Conservation (phyloP, 92 coral and sea anemone species). For the Plumapathes pennacea region DNA sequence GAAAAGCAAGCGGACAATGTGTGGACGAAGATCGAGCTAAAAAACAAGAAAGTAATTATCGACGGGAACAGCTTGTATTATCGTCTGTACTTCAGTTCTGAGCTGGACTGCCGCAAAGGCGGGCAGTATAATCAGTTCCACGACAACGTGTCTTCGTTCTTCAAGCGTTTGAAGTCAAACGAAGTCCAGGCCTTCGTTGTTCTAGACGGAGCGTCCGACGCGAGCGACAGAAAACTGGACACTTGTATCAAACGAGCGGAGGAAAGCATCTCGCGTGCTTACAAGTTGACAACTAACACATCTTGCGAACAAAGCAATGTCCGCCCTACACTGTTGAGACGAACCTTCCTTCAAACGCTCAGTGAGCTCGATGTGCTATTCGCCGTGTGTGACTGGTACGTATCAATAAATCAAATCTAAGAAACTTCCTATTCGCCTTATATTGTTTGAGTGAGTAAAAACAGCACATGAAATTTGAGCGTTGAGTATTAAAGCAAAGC, state of each 20-base stretch:
- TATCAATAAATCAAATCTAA: no score
- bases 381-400: conserved; percentile 89
- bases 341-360: conserved; percentile 54
- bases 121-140: conserved; percentile 77
- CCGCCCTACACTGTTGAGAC: conserved; percentile 46
- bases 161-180: conserved; percentile 44
- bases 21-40: conserved; percentile 54
- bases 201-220: conserved; percentile 73
- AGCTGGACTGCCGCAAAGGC: conserved; percentile 63
- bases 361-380: conserved; percentile 37
- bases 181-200: conserved; percentile 64
- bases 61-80: conserved; percentile 74
- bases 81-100: conserved; percentile 43
- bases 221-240: conserved; percentile 64
- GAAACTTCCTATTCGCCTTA: no score
- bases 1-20: conserved; percentile 41
- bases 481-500: no score
- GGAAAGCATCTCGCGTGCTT: conserved; percentile 28
- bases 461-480: no score
- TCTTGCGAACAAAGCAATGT: conserved; percentile 1
- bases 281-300: conserved; percentile 30
- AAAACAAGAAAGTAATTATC: conserved; percentile 62
- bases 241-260: conserved; percentile 40
- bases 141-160: conserved; percentile 48
- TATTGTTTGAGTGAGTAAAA: no score